A percentile compares a stretch with the other conserved stretches of the same genome.
These are phyloP conservation scores for Molanna angustata DNA, from an alignment of 2,888 invertebrate species.

Conservation along the genomic window DNA sequence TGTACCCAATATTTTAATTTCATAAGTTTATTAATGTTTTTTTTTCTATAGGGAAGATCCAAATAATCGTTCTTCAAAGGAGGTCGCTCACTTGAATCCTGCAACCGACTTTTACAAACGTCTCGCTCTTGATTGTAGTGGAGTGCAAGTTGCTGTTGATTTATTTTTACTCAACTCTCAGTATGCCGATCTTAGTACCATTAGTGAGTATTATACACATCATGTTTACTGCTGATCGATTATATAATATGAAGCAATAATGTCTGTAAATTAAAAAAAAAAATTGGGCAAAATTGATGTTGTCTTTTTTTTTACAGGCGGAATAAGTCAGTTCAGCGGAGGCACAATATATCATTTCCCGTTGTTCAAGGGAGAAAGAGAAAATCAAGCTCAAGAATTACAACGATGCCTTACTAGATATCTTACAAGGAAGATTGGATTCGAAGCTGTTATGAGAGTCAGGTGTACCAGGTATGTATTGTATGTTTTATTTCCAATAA, in stretches of 20 bases:
- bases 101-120: constrained; percentile 98
- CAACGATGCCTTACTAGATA: constrained; percentile 80
- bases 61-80: constrained; percentile 75
- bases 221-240: too few species aligned
- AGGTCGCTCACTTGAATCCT: constrained; percentile 85
- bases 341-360: constrained; percentile 93
- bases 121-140: constrained; percentile 92
- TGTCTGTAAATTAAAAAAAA: not conserved
- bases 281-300: not conserved
- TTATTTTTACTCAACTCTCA: constrained; percentile 90
- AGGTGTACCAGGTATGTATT: constrained; percentile 80
- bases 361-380: constrained; percentile 71
- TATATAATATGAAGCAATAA: too few species aligned
- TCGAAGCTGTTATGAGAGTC: constrained; percentile 98
- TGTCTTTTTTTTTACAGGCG: constrained; percentile 54
- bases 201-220: constrained; percentile 75
- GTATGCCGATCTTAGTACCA: constrained; percentile 91
- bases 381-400: constrained; percentile 70
- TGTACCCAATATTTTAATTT: too few species aligned
- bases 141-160: constrained; percentile 94
- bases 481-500: too few species aligned
- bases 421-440: constrained; percentile 94
- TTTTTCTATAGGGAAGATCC: constrained; percentile 72
- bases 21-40: too few species aligned
- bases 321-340: constrained; percentile 93